Evolutionary conservation across 1,140 invertebrate species (phyloP).

Genomic region (Heliothis virescens): DNA sequence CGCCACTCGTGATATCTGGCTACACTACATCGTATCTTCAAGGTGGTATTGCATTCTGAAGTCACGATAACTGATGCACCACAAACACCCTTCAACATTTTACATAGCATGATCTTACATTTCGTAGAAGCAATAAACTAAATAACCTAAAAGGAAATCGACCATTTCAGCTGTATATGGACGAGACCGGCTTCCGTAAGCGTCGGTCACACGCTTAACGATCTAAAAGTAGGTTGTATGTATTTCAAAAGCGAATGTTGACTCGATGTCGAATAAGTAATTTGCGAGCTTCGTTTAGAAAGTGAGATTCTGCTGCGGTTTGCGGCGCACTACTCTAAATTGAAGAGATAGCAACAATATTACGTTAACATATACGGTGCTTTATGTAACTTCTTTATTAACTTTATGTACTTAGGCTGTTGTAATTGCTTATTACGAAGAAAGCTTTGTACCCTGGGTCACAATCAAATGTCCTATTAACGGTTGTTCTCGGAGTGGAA

Average conservation of each 20-base stretch:
- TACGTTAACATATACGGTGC: constrained; percentile 52
- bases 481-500: constrained; percentile 81
- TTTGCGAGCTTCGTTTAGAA: constrained; percentile 56
- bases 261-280: constrained; percentile 42
- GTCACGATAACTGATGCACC: constrained; percentile 67
- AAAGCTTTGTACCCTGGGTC: constrained; percentile 68
- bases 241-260: constrained; percentile 55
- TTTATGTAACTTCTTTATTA: constrained; percentile 62
- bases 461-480: constrained; percentile 76
- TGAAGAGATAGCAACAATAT: constrained; percentile 43
- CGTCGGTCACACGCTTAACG: constrained; percentile 39
- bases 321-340: constrained; percentile 43
- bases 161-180: neutral
- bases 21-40: constrained; percentile 66
- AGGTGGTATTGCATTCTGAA: constrained; percentile 63
- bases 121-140: constrained; percentile 22
- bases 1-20: constrained; percentile 64
- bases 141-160: constrained; percentile 37
- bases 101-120: constrained; percentile 8
- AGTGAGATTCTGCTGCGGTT: constrained; percentile 56
- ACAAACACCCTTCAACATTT: constrained; percentile 24
- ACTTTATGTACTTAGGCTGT: constrained; percentile 48
- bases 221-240: constrained; percentile 56
- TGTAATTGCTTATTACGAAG: constrained; percentile 72
- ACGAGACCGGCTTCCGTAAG: constrained; percentile 51